phyloP scores from a whole-genome alignment of 2,888 invertebrate species.

The Microdon myrmicae region DNA sequence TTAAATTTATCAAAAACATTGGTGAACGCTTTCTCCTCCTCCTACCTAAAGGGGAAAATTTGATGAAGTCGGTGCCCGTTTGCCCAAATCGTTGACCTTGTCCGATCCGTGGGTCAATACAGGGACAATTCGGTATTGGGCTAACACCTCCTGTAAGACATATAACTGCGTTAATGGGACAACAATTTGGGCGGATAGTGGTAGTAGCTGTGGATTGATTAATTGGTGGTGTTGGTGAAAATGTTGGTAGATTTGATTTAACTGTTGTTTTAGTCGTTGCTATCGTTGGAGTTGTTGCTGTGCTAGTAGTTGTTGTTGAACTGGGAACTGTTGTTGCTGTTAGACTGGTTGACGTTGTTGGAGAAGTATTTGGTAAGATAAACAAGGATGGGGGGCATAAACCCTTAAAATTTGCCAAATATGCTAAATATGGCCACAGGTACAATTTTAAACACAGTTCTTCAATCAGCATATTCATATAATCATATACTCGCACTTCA shows the following conservation, averaged over 20 bases:
- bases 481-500: too few relatives aligned
- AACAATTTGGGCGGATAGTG: slow-evolving; percentile 41
- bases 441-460: slow-evolving; percentile 64
- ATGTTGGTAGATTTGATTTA: slow-evolving; percentile 12
- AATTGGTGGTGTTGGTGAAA: slow-evolving; percentile 22
- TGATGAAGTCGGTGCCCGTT: slow-evolving; percentile 58
- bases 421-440: slow-evolving; percentile 64
- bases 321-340: slow-evolving; percentile 14
- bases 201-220: slow-evolving; percentile 21
- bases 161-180: slow-evolving; percentile 59
- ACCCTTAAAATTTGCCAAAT: slow-evolving; percentile 64
- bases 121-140: slow-evolving; percentile 63
- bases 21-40: too few relatives aligned
- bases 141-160: slow-evolving; percentile 60
- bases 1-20: too few relatives aligned
- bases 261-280: slow-evolving; percentile 10
- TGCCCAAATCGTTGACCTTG: slow-evolving; percentile 13
- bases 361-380: slow-evolving; percentile 18
- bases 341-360: too few relatives aligned
- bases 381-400: slow-evolving; percentile 57
- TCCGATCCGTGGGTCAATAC: slow-evolving; percentile 63
- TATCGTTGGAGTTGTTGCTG: slow-evolving; percentile 11
- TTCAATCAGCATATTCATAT: slow-evolving; percentile 61
- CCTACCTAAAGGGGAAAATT: slow-evolving; percentile 58
- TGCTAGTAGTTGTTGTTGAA: slow-evolving; percentile 18